Conservation (phyloP, 2,113 vertebrate genomes). For the Odobenus rosmarus region DNA sequence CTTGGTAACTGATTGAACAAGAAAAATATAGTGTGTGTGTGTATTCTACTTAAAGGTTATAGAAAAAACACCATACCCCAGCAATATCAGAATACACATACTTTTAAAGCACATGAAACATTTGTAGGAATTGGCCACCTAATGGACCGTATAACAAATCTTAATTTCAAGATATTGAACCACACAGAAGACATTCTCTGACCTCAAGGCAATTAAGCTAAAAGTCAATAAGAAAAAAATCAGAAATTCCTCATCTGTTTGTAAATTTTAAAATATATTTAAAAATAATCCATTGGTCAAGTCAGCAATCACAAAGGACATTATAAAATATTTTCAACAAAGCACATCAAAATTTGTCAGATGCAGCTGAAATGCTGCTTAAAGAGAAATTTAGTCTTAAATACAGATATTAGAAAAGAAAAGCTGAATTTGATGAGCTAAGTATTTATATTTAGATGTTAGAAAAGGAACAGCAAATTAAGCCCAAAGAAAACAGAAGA, state of each 20-base stretch:
- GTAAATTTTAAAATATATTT: conserved; percentile 34
- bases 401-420: conserved; percentile 11
- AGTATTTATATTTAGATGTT: background rate
- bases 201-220: background rate
- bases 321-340: conserved; percentile 5
- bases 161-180: background rate
- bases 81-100: background rate
- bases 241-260: background rate
- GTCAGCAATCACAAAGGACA: background rate
- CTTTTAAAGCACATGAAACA: background rate
- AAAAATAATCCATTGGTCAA: background rate
- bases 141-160: background rate
- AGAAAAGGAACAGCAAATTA: background rate
- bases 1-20: background rate
- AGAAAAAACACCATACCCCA: background rate
- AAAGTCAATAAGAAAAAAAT: background rate
- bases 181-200: background rate
- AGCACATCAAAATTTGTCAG: background rate
- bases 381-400: background rate
- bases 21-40: background rate
- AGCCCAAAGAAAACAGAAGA: background rate
- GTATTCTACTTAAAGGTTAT: background rate
- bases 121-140: background rate
- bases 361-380: background rate
- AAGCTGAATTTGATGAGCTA: background rate